A percentile compares a stretch with the other conserved stretches of the same genome.
Conservation (phyloP, 2,113 vertebrate genomes). For the Shinisaurus crocodilurus region DNA sequence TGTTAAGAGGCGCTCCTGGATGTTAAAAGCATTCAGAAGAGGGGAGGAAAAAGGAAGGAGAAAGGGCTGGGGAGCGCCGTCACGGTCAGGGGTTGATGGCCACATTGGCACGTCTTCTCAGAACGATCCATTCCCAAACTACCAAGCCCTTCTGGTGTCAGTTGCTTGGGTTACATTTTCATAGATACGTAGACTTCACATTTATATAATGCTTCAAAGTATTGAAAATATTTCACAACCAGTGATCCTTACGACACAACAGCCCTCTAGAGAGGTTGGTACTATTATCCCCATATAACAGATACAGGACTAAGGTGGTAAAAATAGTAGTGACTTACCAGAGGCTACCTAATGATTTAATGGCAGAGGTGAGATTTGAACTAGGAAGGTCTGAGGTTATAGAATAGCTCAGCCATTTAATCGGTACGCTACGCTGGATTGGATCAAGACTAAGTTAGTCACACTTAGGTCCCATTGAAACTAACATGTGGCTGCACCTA, state of each 20-base stretch:
- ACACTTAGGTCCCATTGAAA: background rate
- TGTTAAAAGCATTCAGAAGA: constrained; percentile 23
- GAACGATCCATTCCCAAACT: constrained; percentile 1
- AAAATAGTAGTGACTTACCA: too few relatives aligned
- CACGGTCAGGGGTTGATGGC: background rate
- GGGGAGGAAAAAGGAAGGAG: constrained; percentile 54
- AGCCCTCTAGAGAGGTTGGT: background rate
- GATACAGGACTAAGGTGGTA: background rate
- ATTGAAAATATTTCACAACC: background rate
- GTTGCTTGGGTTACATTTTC: background rate
- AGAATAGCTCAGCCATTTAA: background rate
- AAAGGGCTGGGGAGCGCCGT: constrained; percentile 52
- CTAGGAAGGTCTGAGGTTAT: background rate
- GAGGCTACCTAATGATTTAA: background rate
- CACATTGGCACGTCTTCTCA: background rate
- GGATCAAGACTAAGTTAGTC: background rate
- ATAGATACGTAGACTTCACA: too few relatives aligned
- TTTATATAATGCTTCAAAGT: background rate
- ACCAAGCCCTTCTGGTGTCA: background rate
- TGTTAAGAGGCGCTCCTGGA: constrained; percentile 61
- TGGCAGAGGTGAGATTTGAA: background rate
- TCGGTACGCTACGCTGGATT: background rate
- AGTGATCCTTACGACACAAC: background rate
- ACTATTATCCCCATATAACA: too few relatives aligned
- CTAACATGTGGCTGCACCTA: background rate